phyloP scores from a whole-genome alignment of 2,113 vertebrate species.

The Larimichthys crocea region DNA sequence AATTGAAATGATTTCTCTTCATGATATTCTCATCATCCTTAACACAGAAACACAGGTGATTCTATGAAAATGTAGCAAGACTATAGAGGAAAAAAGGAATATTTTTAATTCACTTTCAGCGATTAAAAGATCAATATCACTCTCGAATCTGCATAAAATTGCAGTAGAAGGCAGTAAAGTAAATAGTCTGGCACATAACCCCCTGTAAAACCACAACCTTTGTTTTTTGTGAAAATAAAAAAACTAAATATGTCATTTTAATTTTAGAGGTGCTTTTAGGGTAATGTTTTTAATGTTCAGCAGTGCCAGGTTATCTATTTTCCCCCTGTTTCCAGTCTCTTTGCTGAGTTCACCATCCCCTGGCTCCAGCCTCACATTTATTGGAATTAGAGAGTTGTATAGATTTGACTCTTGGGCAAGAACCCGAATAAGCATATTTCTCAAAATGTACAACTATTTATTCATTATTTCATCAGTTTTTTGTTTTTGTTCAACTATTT shows the following conservation, averaged over 20 bases:
- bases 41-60: background rate
- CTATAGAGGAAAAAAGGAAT: background rate
- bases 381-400: background rate
- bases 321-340: too few relatives aligned
- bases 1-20: background rate
- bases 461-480: too few relatives aligned
- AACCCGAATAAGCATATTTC: background rate
- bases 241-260: too few relatives aligned
- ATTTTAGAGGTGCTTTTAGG: too few relatives aligned
- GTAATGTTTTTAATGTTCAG: too few relatives aligned
- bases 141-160: background rate
- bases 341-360: background rate
- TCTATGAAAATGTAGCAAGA: background rate
- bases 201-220: background rate
- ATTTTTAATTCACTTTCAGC: background rate
- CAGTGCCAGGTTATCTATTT: background rate
- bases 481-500: background rate
- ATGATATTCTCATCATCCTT: too few relatives aligned
- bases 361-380: background rate
- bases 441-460: background rate
- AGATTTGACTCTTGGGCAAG: background rate
- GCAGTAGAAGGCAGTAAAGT: background rate
- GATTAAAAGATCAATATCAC: background rate
- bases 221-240: too few relatives aligned
- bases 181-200: background rate